Evolutionary conservation across 2,113 vertebrate species (phyloP).

Genomic region (Malurus cyaneus): DNA sequence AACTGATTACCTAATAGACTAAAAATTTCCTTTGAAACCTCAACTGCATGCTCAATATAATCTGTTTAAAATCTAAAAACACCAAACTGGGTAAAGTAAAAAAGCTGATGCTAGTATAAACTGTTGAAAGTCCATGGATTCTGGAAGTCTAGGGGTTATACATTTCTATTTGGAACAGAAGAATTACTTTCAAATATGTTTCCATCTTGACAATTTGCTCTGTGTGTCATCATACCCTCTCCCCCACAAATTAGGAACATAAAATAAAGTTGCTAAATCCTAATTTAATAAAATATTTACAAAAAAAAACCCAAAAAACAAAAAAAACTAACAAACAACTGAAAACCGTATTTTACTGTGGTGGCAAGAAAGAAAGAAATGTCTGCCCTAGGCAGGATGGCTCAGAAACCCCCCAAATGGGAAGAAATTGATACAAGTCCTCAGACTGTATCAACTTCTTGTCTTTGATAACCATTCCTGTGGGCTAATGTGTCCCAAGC

Average conservation of each 20-base stretch:
- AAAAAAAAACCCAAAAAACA: too few species aligned
- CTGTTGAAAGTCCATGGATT: neutral
- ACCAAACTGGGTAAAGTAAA: neutral
- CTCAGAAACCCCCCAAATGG: neutral
- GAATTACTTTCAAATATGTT: neutral
- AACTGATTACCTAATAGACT: conserved; percentile 38
- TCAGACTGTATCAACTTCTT: neutral
- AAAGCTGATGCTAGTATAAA: neutral
- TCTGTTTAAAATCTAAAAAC: neutral
- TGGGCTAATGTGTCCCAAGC: neutral
- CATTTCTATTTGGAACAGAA: neutral
- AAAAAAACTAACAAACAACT: neutral
- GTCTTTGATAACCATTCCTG: neutral
- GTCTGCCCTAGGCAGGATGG: neutral
- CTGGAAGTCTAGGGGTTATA: neutral
- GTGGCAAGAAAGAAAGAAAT: neutral
- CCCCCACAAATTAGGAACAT: neutral
- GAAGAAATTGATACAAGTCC: neutral
- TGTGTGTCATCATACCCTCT: neutral
- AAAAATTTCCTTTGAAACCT: conserved; percentile 52
- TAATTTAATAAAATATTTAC: neutral
- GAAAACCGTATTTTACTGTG: neutral
- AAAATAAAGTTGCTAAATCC: neutral
- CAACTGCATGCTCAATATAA: conserved; percentile 1
- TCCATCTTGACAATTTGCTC: neutral